Evolutionary conservation across 2,888 invertebrate genomes (phyloP).

Genomic region (Spicauda simplicius): DNA sequence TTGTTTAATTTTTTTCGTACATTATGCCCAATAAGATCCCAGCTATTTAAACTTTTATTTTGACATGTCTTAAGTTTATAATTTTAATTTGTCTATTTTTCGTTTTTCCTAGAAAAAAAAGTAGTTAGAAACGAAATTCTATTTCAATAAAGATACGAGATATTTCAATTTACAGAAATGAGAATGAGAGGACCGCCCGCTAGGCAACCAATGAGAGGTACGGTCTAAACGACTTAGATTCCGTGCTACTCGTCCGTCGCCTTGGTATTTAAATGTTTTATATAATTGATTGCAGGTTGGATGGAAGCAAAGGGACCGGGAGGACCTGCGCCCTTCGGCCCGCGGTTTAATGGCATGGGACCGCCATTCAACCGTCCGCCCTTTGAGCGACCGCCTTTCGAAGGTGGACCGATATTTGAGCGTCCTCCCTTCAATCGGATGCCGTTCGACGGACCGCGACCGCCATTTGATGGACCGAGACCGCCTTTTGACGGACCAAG

Average conservation of each 20-base stretch:
- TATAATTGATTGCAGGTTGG: conserved; percentile 64
- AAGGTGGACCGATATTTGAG: conserved; percentile 58
- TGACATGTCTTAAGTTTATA: too few species aligned
- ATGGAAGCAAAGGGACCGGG: conserved; percentile 69
- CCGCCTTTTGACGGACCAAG: conserved; percentile 59
- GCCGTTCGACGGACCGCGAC: conserved; percentile 59
- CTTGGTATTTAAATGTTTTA: background rate
- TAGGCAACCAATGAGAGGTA: conserved; percentile 72
- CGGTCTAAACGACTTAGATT: conserved; percentile 40
- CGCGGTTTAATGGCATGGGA: conserved; percentile 73
- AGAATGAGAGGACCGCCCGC: conserved; percentile 76
- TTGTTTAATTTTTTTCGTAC: too few species aligned
- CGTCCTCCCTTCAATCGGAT: conserved; percentile 60
- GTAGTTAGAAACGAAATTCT: conserved; percentile 29
- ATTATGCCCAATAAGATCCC: too few species aligned
- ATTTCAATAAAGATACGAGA: conserved; percentile 45
- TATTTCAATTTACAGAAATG: conserved; percentile 73
- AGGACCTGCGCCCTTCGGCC: conserved; percentile 63
- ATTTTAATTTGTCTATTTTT: background rate
- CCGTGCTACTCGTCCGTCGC: conserved; percentile 16
- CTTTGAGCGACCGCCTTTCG: conserved; percentile 61
- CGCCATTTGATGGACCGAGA: conserved; percentile 58
- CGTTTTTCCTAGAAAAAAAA: background rate
- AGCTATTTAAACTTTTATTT: too few species aligned
- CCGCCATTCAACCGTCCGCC: conserved; percentile 56